Evolutionary conservation across 2,797 vertebrate species (phyloP).

Genomic region (Cuniculus paca): DNA sequence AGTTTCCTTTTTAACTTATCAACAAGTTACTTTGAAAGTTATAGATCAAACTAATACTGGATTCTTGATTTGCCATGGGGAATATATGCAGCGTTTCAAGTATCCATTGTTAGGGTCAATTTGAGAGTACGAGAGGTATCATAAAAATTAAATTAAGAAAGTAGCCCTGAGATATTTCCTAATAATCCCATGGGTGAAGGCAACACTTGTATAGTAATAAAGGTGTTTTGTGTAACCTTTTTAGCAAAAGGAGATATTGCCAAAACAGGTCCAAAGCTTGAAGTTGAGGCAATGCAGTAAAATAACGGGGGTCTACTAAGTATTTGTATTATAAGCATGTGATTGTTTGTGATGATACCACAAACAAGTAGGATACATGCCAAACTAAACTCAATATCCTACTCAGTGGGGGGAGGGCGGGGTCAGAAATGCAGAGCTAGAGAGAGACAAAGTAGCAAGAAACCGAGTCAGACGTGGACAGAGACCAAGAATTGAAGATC

Average conservation of each 20-base stretch:
- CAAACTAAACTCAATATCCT: slow-evolving; percentile 9
- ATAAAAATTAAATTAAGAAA: slow-evolving; percentile 75
- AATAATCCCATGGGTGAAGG: slow-evolving; percentile 46
- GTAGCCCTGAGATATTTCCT: slow-evolving; percentile 61
- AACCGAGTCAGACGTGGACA: neutral
- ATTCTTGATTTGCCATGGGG: slow-evolving; percentile 71
- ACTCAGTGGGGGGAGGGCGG: neutral
- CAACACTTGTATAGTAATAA: slow-evolving; percentile 57
- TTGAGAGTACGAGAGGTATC: slow-evolving; percentile 36
- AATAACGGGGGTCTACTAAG: neutral
- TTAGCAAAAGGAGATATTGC: slow-evolving; percentile 51
- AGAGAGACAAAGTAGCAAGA: neutral
- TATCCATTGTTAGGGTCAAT: slow-evolving; percentile 58
- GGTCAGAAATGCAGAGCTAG: slow-evolving; percentile 3
- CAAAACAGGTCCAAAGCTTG: slow-evolving; percentile 30
- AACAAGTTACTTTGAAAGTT: slow-evolving; percentile 78
- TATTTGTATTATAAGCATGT: neutral
- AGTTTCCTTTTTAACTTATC: neutral
- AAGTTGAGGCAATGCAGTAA: neutral
- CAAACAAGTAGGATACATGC: neutral
- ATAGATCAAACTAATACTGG: slow-evolving; percentile 84
- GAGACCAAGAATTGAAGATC: slow-evolving; percentile 38
- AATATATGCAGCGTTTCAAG: slow-evolving; percentile 72
- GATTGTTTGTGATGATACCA: neutral
- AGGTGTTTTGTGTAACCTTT: slow-evolving; percentile 29